Evolutionary conservation across 1,140 invertebrate genomes (phyloP).

Genomic region (Drosophila punjabiensis): DNA sequence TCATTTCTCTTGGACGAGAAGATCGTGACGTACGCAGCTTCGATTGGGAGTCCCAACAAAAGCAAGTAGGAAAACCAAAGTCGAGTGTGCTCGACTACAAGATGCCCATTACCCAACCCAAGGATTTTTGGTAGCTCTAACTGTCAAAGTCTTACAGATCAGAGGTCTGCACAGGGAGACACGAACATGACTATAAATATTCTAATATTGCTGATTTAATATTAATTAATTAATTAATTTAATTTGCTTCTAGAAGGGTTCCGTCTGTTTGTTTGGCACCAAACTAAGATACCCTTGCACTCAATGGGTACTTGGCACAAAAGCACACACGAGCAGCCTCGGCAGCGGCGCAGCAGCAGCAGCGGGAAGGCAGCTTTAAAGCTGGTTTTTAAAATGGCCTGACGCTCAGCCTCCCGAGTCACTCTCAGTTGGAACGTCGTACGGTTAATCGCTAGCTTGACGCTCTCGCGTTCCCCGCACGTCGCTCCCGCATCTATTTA

Average conservation of each 20-base stretch:
- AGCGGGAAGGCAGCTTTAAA: conserved; percentile 34
- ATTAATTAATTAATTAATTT: too few relatives aligned
- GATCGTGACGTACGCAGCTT: conserved; percentile 33
- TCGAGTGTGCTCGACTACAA: not conserved
- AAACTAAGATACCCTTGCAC: not conserved
- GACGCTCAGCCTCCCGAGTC: conserved; percentile 55
- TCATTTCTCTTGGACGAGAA: not conserved
- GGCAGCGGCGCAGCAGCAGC: conserved; percentile 11
- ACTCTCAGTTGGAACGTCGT: conserved; percentile 71
- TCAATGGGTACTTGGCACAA: not conserved
- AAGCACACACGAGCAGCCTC: conserved; percentile 19
- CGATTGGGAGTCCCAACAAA: conserved; percentile 57
- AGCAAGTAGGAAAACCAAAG: not conserved
- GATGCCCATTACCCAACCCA: not conserved
- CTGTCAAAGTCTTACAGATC: not conserved
- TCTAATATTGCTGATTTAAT: too few relatives aligned
- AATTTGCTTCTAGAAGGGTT: not conserved
- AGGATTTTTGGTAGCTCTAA: not conserved
- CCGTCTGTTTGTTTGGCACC: not conserved
- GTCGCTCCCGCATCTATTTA: conserved; percentile 25
- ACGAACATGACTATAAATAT: not conserved
- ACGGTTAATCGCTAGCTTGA: conserved; percentile 55
- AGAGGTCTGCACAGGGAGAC: not conserved
- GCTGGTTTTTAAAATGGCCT: conserved; percentile 77
- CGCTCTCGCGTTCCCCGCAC: conserved; percentile 11